phyloP scores from a whole-genome alignment of 2,113 vertebrate genomes.

The Cyprinodon brontotheroides region DNA sequence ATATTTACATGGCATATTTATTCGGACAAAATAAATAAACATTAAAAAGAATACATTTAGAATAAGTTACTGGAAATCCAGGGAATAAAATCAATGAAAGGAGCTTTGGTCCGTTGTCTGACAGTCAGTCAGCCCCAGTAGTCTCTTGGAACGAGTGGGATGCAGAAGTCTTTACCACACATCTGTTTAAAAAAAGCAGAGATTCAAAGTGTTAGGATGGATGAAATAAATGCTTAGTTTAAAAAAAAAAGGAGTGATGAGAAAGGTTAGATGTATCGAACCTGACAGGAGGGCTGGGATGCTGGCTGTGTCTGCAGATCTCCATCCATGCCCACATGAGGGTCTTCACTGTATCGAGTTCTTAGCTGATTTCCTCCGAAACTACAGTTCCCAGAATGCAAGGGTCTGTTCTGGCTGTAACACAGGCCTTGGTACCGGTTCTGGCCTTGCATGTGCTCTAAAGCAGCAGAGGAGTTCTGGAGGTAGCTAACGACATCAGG shows the following conservation, averaged over 20 bases:
- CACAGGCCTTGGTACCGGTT: constrained; percentile 35
- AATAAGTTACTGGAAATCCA: constrained; percentile 75
- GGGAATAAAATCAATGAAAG: constrained; percentile 48
- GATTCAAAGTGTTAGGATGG: constrained; percentile 1
- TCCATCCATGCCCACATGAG: constrained; percentile 45
- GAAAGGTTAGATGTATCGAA: constrained; percentile 30
- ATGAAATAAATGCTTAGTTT: not conserved
- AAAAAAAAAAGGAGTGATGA: not conserved
- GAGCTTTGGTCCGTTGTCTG: constrained; percentile 60
- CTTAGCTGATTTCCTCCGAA: constrained; percentile 52
- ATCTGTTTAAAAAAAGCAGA: constrained; percentile 58
- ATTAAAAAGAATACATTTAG: constrained; percentile 38
- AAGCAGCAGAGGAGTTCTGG: constrained; percentile 51
- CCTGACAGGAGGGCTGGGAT: constrained; percentile 73
- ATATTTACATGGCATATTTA: constrained; percentile 70
- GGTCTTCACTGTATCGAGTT: constrained; percentile 32
- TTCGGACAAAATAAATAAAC: constrained; percentile 73
- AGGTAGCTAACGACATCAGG: constrained; percentile 68
- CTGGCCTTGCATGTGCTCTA: constrained; percentile 38
- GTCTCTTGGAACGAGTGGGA: constrained; percentile 68
- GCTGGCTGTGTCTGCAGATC: constrained; percentile 58
- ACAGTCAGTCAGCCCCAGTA: constrained; percentile 70
- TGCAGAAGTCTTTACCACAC: constrained; percentile 69
- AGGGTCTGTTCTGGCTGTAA: constrained; percentile 37
- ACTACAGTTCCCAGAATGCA: constrained; percentile 63